A percentile compares a stretch with the other conserved stretches of the same genome.
phyloP scores from a whole-genome alignment of 2,888 invertebrate genomes.

The Ephialtes manifestator region DNA sequence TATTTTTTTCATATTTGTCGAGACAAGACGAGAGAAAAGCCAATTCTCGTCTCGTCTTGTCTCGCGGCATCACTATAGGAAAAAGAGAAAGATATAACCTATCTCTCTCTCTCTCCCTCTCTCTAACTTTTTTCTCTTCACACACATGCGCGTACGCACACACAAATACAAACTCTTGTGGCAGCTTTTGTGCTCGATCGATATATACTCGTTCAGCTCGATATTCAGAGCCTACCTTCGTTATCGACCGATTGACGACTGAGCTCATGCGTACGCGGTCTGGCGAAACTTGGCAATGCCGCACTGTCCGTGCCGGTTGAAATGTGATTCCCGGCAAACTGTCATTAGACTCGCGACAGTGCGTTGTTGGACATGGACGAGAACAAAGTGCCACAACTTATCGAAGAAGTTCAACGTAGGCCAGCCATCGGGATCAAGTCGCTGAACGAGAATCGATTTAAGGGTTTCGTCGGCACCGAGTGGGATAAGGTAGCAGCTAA shows the following conservation, averaged over 20 bases:
- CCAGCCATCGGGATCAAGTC: slow-evolving; percentile 30
- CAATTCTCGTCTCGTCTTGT: no score
- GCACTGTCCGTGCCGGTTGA: slow-evolving; percentile 30
- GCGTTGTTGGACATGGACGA: slow-evolving; percentile 35
- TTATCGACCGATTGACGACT: slow-evolving; percentile 33
- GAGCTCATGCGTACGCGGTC: slow-evolving; percentile 30
- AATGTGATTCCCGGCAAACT: slow-evolving; percentile 13
- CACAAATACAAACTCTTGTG: slow-evolving; percentile 1
- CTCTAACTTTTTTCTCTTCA: not conserved
- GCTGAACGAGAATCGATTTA: slow-evolving; percentile 34
- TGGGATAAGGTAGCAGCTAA: slow-evolving; percentile 40
- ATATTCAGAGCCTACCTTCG: slow-evolving; percentile 32
- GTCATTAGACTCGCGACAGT: slow-evolving; percentile 17
- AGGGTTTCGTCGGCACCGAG: slow-evolving; percentile 33
- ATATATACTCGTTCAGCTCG: slow-evolving; percentile 26
- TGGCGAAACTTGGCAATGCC: slow-evolving; percentile 21
- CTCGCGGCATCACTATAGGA: no score
- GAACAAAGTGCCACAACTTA: slow-evolving; percentile 29
- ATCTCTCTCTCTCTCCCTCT: not conserved
- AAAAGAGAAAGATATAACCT: slow-evolving; percentile 1
- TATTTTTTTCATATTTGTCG: no score
- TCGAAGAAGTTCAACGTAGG: slow-evolving; percentile 36
- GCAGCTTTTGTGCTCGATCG: slow-evolving; percentile 31
- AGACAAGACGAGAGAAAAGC: no score
- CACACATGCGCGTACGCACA: slow-evolving; percentile 8